Percentiles rank a stretch among this genome's conserved stretches.
phyloP scores from a whole-genome alignment of 2,113 vertebrate species.

The Vidua chalybeata region DNA sequence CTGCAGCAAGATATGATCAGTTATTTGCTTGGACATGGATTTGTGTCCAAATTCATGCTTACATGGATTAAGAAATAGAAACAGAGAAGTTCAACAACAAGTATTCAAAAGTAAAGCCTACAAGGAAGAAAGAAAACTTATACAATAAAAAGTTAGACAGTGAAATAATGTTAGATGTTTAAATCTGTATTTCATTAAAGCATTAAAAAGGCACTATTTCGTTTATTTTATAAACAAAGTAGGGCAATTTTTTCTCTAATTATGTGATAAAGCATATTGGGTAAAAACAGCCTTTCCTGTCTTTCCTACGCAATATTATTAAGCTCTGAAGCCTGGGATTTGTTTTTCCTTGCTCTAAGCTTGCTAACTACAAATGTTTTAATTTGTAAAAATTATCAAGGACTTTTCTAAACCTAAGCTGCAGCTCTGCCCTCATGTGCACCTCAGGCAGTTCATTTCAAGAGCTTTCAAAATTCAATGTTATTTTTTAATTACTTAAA shows the following conservation, averaged over 20 bases:
- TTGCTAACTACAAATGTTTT: neutral
- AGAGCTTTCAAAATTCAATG: neutral
- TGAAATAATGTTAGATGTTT: neutral
- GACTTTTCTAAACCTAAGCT: neutral
- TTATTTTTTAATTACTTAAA: neutral
- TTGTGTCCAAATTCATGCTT: neutral
- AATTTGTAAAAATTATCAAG: neutral
- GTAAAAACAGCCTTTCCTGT: neutral
- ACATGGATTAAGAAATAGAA: neutral
- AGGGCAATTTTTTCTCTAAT: neutral
- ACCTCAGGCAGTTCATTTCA: neutral
- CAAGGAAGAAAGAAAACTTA: neutral
- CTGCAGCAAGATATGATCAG: rapidly evolving
- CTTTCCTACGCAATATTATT: neutral
- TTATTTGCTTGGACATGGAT: neutral
- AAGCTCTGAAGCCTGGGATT: neutral
- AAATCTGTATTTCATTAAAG: neutral
- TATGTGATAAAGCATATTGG: neutral
- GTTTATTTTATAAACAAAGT: neutral
- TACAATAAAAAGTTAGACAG: neutral
- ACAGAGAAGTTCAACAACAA: neutral
- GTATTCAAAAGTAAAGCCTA: neutral
- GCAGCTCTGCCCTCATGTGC: neutral
- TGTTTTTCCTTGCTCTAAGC: neutral
- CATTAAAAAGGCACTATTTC: neutral